Base-by-base conservation (phyloP, 2,113 vertebrate genomes). In the Salvelinus fontinalis region DNA sequence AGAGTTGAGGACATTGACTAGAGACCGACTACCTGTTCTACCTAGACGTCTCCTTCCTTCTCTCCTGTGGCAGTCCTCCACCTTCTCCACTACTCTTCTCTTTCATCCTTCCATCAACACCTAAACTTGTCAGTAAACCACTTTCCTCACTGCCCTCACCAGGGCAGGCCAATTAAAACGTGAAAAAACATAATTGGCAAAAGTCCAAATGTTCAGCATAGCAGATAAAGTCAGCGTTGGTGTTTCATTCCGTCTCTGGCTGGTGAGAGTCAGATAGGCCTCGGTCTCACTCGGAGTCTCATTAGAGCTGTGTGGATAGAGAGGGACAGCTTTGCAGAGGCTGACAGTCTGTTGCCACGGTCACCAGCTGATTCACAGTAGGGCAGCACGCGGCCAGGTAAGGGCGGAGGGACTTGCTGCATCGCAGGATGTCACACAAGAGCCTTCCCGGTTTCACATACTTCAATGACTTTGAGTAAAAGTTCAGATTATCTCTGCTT, bases 251-350 rank as follows among this genome's bases (percentile, higher is more conserved):
- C 66, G 34, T 86, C 24, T 83, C 80, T 85, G 77, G n/a, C 69
- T 75, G 20, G 44, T 34, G 67, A 67, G 73, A 54, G 79, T 85
- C 82, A 74, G 51, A 54, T 54, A 54, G 68, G 83, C 71, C 87
- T 80, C 79, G 67, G 79, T 80, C 76, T 71, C 22, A 73, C 76
- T 71, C 31, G 67, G 83, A 31, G 67, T 86, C 86, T 89, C 88
- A 87, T 91, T 87, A 90, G 79, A 6, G 26, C 16, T 51, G 76
- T 4, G 67, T 27, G 76, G 51, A 54, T 54, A 14, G 51, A 44
- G 44, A 78, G 75, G 80, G 87, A 84, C 88, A 90, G 85, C 84
- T 90, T 84, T 75, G 86, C 86, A 86, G 84, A 83, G 88, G 86
- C 83, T 81, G 88, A 88, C 86, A 87, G 81, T 75, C 82, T 86